A percentile compares a stretch with the other conserved stretches of the same genome.
phyloP scores from a whole-genome alignment of 1,140 invertebrate species.

The Potamilus streckersoni region DNA sequence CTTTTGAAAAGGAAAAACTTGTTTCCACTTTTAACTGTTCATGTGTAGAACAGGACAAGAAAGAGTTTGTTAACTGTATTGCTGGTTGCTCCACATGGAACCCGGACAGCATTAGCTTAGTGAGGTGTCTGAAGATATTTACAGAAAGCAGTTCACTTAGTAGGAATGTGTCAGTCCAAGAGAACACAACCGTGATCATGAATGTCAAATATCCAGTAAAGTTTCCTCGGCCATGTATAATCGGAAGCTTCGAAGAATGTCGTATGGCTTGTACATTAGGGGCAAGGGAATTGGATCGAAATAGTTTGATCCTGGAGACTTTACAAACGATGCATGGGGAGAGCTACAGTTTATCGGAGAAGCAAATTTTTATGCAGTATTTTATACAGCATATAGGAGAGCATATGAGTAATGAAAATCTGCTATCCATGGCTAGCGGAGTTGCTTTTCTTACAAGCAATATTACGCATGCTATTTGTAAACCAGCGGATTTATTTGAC shows the following conservation, averaged over 20 bases:
- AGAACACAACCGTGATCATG: no score
- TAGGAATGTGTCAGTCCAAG: no score
- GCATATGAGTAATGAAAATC: background rate
- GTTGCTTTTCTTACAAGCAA: slow-evolving; percentile 7
- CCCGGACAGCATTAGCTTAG: no score
- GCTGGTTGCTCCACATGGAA: background rate
- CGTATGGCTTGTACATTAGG: background rate
- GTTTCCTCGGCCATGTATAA: no score
- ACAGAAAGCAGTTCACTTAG: no score
- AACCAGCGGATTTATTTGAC: slow-evolving; percentile 8
- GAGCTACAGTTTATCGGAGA: background rate
- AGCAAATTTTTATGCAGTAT: slow-evolving; percentile 8
- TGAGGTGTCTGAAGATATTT: no score
- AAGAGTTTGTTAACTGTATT: background rate
- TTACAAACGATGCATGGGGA: background rate
- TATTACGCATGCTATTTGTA: background rate
- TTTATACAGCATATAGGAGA: slow-evolving; percentile 1
- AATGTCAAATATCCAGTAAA: no score
- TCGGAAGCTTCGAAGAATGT: no score
- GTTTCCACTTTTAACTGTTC: background rate
- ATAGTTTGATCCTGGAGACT: background rate
- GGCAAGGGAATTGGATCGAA: background rate
- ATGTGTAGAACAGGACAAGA: background rate
- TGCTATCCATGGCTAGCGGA: background rate
- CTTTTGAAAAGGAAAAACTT: background rate